Conservation (phyloP, 1,140 invertebrate genomes). For the Atta colombica region DNA sequence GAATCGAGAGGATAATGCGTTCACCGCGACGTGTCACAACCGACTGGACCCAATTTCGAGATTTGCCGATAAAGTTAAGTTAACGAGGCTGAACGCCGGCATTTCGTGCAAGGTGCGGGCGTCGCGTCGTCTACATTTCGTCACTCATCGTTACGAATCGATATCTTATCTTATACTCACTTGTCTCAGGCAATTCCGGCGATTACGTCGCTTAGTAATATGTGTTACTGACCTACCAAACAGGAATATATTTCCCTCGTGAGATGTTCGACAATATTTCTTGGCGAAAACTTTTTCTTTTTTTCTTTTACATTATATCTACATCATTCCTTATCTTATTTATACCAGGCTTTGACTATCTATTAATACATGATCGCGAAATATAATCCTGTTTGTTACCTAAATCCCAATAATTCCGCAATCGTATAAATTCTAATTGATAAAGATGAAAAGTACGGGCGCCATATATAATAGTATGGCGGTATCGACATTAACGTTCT, state of each 20-base stretch:
- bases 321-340: neutral
- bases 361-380: neutral
- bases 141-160: slow-evolving; percentile 49
- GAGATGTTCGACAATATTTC: neutral
- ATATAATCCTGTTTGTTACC: slow-evolving; percentile 1
- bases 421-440: slow-evolving; percentile 14
- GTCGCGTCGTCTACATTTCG: slow-evolving; percentile 45
- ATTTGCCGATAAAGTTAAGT: slow-evolving; percentile 70
- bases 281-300: neutral
- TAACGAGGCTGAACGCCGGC: slow-evolving; percentile 66
- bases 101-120: slow-evolving; percentile 45
- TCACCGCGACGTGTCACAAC: slow-evolving; percentile 50
- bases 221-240: slow-evolving; percentile 71
- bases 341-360: neutral
- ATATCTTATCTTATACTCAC: slow-evolving; percentile 68
- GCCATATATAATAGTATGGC: slow-evolving; percentile 62
- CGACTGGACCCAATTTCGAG: slow-evolving; percentile 66
- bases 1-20: slow-evolving; percentile 50
- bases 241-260: slow-evolving; percentile 3
- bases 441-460: slow-evolving; percentile 14
- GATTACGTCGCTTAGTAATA: slow-evolving; percentile 45
- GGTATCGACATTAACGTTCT: slow-evolving; percentile 38
- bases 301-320: neutral
- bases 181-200: slow-evolving; percentile 27
- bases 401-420: neutral